Conservation (phyloP, 2,797 vertebrate genomes). For the Myoxocephalus aenaeus region DNA sequence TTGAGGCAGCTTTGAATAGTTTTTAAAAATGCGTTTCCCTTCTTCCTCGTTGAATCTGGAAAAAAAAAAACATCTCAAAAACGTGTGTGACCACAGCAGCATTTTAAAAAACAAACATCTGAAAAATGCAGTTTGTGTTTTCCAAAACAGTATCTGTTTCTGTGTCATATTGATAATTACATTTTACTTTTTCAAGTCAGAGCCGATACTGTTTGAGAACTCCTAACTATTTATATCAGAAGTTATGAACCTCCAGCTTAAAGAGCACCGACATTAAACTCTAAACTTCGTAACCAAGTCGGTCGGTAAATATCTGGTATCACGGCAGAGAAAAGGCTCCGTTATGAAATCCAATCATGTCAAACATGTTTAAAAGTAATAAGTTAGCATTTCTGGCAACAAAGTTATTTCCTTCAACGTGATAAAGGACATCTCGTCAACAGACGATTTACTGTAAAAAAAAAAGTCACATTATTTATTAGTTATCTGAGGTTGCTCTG, state of each 20-base stretch:
- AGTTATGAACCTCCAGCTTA: neutral
- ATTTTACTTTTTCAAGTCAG: conserved; percentile 27
- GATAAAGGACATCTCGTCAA: neutral
- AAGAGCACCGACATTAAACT: conserved; percentile 7
- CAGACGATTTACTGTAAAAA: neutral
- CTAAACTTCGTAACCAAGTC: neutral
- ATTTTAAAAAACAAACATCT: neutral
- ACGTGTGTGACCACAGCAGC: neutral
- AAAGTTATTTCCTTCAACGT: neutral
- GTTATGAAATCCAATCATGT: conserved; percentile 1
- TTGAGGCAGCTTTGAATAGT: neutral
- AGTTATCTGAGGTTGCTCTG: neutral
- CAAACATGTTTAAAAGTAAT: conserved; percentile 36
- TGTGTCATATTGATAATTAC: neutral
- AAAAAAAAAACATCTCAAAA: conserved; percentile 22
- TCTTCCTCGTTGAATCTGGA: neutral
- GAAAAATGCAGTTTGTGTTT: neutral
- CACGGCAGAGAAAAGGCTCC: conserved; percentile 25
- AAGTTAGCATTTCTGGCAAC: conserved; percentile 38
- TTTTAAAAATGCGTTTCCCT: neutral
- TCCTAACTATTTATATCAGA: neutral
- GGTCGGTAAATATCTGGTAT: neutral
- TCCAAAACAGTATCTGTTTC: neutral
- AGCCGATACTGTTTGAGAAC: conserved; percentile 22
- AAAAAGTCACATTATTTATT: neutral